Evolutionary conservation across 2,113 vertebrate species (phyloP), one percentile per base, ranked within the genome.

Genomic region (Mastomys coucha): DNA sequence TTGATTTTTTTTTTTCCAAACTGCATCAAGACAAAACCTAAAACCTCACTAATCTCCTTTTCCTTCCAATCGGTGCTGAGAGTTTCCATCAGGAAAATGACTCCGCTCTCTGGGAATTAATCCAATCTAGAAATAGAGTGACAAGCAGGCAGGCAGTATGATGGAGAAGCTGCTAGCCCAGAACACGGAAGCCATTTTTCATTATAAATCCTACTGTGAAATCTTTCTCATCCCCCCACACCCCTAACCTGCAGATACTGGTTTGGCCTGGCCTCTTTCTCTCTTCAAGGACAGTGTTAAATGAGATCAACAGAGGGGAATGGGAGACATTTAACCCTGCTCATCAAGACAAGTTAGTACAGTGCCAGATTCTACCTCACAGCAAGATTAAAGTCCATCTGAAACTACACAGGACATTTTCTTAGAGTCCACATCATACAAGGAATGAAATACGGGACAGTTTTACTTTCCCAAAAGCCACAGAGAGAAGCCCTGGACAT

Each of bases 121-220:
- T 94, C 80, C 81, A 93, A 63, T 77, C 70, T 28, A 75, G 92
- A 91, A 80, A 96, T 0, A 82, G 90, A 96, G 42, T 63, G 92
- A 94, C 56, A 49, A 72, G 65, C 84, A 85, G 9, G 70, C 84
- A 93, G 58, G 73, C 73, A 86, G 65, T 56, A 95, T 92, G 88
- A 94, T 95, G 81, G 94, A 94, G 81, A 93, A 92, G 70, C 96
- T 94, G 76, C 77, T 89, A 91, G 80, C 53, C 53, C 45, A 69
- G 95, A 84, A 95, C 93, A 88, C 58, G 93, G 86, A 94, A 92
- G 58, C 60, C 76, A 91, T 94, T 92, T 97, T 96, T 95, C 72
- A 89, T 93, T n/a, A 95, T 39, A 81, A 95, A 96, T 92, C 80
- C 88, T 94, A 93, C 85, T 12, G 88, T 95, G 92, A 95, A 96